Conservation (phyloP, 2,797 vertebrate genomes). For the Hydrolagus colliei region DNA sequence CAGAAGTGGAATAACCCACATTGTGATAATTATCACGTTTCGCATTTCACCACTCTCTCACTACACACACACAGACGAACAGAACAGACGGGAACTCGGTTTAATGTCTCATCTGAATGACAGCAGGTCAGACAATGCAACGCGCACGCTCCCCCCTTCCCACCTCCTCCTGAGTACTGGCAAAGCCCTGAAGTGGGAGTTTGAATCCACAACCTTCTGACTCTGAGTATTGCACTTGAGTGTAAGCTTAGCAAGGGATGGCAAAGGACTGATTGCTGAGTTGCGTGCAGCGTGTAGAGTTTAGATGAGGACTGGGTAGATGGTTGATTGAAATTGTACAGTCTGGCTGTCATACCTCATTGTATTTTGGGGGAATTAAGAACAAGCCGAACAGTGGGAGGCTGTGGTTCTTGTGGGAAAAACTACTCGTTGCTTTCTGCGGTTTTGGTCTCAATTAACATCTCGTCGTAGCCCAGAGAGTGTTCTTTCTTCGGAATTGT, state of each 20-base stretch:
- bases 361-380: not conserved
- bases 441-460: not conserved
- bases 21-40: too few species aligned
- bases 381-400: not conserved
- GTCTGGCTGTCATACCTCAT: not conserved
- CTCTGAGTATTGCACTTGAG: too few species aligned
- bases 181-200: too few species aligned
- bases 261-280: not conserved
- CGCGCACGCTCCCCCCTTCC: too few species aligned
- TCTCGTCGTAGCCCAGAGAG: not conserved
- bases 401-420: slow-evolving; percentile 4
- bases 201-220: too few species aligned
- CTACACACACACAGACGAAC: too few species aligned
- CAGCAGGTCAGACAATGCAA: too few species aligned
- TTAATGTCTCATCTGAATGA: too few species aligned
- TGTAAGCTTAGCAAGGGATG: not conserved
- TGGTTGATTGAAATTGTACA: not conserved
- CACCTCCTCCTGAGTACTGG: too few species aligned
- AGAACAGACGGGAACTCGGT: too few species aligned
- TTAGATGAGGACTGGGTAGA: slow-evolving; percentile 5
- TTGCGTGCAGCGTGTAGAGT: slow-evolving; percentile 4
- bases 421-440: not conserved
- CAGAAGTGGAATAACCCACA: too few species aligned
- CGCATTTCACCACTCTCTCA: too few species aligned
- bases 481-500: not conserved